Conservation (phyloP, 2,113 vertebrate species). For the Hippocampus guttulatus region DNA sequence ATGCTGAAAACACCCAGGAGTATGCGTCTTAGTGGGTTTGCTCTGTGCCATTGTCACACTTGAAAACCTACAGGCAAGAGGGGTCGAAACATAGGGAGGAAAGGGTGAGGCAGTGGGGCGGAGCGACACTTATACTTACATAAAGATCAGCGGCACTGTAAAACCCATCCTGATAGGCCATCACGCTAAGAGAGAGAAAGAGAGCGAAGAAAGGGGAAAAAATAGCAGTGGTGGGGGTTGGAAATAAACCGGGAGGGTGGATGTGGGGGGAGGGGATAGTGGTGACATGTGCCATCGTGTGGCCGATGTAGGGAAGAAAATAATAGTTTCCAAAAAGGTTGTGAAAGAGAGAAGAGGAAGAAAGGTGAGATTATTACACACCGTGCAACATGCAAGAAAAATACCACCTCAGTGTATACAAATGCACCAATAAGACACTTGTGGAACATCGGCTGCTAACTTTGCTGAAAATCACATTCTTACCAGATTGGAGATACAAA, state of each 20-base stretch:
- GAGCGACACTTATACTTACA: constrained; percentile 71
- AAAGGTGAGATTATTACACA: constrained; percentile 74
- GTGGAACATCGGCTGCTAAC: constrained; percentile 1
- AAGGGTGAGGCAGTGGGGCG: constrained; percentile 41
- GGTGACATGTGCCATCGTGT: constrained; percentile 74
- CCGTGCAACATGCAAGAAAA: constrained; percentile 75
- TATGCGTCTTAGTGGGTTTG: constrained; percentile 59
- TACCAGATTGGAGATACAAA: constrained; percentile 41
- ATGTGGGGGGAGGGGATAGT: neutral
- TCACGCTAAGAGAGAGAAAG: constrained; percentile 68
- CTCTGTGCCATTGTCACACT: constrained; percentile 59
- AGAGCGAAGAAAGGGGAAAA: constrained; percentile 14
- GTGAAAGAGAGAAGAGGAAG: constrained; percentile 64
- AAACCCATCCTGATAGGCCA: constrained; percentile 82
- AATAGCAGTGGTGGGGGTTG: constrained; percentile 38
- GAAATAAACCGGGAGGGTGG: constrained; percentile 25
- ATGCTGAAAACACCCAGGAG: constrained; percentile 38
- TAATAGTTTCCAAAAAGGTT: constrained; percentile 51
- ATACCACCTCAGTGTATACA: constrained; percentile 67
- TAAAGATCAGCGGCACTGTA: constrained; percentile 80
- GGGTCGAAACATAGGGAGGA: constrained; percentile 42
- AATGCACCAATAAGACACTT: constrained; percentile 35
- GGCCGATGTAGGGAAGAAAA: constrained; percentile 49
- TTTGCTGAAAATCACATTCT: neutral
- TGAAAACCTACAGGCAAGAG: constrained; percentile 58